These are phyloP conservation scores for Dysmachus trigonus DNA, from an alignment of 2,888 invertebrate genomes.

Conservation along the genomic window DNA sequence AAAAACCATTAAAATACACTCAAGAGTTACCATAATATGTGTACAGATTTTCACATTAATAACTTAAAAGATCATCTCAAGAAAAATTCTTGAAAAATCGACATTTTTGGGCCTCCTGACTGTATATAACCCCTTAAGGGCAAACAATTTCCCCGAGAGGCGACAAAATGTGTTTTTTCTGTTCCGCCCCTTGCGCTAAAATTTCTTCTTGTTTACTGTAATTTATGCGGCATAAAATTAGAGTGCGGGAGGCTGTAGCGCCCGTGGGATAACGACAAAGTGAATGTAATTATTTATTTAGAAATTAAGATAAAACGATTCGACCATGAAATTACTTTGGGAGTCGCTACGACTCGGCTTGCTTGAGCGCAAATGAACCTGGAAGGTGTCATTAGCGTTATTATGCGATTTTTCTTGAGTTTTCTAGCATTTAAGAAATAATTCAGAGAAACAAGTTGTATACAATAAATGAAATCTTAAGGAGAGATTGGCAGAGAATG, in stretches of 20 bases:
- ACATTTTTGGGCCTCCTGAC: too few species aligned
- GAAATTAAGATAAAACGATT: conserved; percentile 22
- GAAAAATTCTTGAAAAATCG: too few species aligned
- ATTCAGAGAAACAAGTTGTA: neutral
- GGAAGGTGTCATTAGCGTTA: conserved; percentile 11
- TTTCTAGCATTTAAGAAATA: neutral
- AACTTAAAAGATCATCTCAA: too few species aligned
- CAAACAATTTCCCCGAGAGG: neutral
- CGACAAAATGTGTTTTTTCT: conserved; percentile 7
- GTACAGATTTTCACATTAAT: too few species aligned
- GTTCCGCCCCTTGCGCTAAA: neutral
- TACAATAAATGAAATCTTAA: neutral
- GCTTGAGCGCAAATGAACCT: neutral
- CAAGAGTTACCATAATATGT: too few species aligned
- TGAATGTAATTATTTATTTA: conserved; percentile 19
- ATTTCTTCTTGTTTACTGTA: neutral
- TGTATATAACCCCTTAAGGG: too few species aligned
- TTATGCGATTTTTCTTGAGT: neutral
- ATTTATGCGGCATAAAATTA: conserved; percentile 18
- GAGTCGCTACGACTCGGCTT: neutral
- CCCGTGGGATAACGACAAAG: neutral
- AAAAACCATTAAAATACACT: too few species aligned
- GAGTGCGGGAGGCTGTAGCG: neutral
- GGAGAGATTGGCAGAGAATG: neutral
- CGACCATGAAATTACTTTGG: neutral